Evolutionary conservation across 2,888 invertebrate species (phyloP).

Genomic region (Resseliella maxima): DNA sequence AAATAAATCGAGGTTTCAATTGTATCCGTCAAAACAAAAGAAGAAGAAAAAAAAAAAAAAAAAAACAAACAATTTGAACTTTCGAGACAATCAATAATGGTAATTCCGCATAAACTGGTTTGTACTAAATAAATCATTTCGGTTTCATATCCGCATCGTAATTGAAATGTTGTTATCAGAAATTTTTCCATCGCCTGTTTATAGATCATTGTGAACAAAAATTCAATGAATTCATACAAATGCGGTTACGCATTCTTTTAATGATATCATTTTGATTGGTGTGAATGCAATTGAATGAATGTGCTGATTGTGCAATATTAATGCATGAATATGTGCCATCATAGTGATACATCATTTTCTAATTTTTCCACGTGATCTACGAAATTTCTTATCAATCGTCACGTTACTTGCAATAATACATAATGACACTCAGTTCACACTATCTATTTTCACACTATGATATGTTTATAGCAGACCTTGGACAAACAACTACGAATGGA

Average conservation of each 20-base stretch:
- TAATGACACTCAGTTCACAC: neutral
- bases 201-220: too few relatives aligned
- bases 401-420: neutral
- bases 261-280: neutral
- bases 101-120: neutral
- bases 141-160: neutral
- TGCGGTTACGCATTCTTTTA: too few relatives aligned
- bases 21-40: too few relatives aligned
- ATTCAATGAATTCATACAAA: too few relatives aligned
- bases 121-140: neutral
- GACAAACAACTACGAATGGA: neutral
- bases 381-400: neutral
- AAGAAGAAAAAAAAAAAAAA: neutral
- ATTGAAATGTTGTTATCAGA: neutral
- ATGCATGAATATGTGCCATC: too few relatives aligned
- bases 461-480: neutral
- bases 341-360: neutral
- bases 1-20: neutral
- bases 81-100: neutral
- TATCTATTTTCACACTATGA: neutral
- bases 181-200: neutral
- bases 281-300: neutral
- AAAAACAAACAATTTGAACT: neutral
- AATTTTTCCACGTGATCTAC: slow-evolving; percentile 18
- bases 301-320: neutral